Conservation (phyloP, 2,797 vertebrate genomes). For the Peromyscus melanophrys region DNA sequence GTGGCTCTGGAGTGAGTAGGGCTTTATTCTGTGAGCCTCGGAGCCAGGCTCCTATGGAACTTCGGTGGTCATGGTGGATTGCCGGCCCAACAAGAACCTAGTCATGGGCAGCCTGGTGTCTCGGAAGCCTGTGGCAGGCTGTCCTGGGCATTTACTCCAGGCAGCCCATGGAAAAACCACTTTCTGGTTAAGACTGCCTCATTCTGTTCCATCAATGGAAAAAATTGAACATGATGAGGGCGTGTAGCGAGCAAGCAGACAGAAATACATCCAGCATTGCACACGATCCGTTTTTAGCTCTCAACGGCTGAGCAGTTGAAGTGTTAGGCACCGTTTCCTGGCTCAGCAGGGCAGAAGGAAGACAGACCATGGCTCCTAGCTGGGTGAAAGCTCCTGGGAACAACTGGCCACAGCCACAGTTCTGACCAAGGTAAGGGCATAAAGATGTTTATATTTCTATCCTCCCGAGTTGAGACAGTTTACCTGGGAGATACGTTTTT, state of each 20-base stretch:
- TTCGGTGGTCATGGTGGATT: conserved; percentile 92
- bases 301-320: conserved; percentile 85
- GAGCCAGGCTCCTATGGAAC: conserved; percentile 88
- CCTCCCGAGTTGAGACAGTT: not conserved
- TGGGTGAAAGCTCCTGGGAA: not conserved
- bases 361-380: not conserved
- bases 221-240: conserved; percentile 91
- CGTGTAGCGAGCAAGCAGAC: conserved; percentile 89
- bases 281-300: conserved; percentile 91
- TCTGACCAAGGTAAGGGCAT: conserved; percentile 83
- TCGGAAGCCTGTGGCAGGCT: conserved; percentile 89
- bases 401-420: not conserved
- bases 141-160: conserved; percentile 90
- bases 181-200: conserved; percentile 90
- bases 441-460: not conserved
- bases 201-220: conserved; percentile 93
- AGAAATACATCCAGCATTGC: conserved; percentile 89
- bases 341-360: conserved; percentile 82
- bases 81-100: conserved; percentile 93
- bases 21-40: conserved; percentile 77
- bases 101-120: conserved; percentile 91
- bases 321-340: conserved; percentile 88
- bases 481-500: not conserved
- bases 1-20: conserved; percentile 78
- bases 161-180: conserved; percentile 92